Conservation (phyloP, 2,888 invertebrate species). For the Cancer borealis region DNA sequence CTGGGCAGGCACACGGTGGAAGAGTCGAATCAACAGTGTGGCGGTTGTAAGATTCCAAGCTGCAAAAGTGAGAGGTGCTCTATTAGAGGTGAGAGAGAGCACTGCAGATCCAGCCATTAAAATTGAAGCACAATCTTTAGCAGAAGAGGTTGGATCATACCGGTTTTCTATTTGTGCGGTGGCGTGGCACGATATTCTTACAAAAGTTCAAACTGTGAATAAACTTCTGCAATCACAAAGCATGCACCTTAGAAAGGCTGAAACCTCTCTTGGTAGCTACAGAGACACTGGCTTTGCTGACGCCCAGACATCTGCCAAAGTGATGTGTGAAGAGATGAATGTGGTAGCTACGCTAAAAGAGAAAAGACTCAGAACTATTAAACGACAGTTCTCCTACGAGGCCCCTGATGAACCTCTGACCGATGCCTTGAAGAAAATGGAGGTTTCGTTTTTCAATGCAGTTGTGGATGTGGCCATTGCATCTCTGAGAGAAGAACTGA, state of each 20-base stretch:
- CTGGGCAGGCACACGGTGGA: conserved; percentile 56
- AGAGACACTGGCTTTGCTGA: conserved; percentile 49
- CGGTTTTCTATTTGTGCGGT: conserved; percentile 48
- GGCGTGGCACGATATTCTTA: conserved; percentile 51
- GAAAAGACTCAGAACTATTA: conserved; percentile 41
- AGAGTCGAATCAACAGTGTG: conserved; percentile 50
- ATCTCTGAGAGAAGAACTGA: conserved; percentile 1
- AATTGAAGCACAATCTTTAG: conserved; percentile 26
- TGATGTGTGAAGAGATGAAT: conserved; percentile 48
- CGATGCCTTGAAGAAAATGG: no score
- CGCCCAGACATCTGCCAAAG: conserved; percentile 45
- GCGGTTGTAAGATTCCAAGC: conserved; percentile 40
- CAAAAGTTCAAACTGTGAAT: conserved; percentile 53
- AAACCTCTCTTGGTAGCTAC: conserved; percentile 24
- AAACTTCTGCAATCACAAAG: conserved; percentile 57
- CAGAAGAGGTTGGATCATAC: no score
- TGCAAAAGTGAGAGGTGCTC: conserved; percentile 46
- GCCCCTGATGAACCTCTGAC: conserved; percentile 44
- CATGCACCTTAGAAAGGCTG: conserved; percentile 49
- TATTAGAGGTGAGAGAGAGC: conserved; percentile 38
- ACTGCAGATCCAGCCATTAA: conserved; percentile 34
- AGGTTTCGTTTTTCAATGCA: no score
- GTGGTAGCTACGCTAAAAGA: conserved; percentile 28
- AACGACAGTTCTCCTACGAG: conserved; percentile 55
- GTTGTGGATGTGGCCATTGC: no score